Evolutionary conservation across 1,140 invertebrate genomes (phyloP), one percentile per base, ranked within the genome.

Genomic region (Lanistes nyassanus): DNA sequence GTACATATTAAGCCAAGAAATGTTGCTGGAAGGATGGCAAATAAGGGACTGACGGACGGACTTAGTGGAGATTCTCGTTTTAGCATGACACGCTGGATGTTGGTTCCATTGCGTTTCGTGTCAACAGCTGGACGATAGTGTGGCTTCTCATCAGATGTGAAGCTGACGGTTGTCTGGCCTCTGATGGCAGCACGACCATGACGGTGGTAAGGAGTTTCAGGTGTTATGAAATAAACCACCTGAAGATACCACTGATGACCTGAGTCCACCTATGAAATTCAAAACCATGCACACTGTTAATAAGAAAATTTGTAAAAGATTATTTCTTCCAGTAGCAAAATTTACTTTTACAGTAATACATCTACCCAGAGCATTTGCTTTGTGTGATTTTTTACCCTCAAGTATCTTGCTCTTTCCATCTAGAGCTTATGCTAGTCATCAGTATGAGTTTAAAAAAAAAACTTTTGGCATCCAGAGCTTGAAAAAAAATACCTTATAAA

Each of bases 191-290:
- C 56, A 29, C 60, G 78, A 42, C 53, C 58, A 3, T 68, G 62
- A 21, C 36, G 71, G 67, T 77, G 69, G 16, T 74, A 66, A 26
- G 76, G 75, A 37, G 58, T 72, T 56, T 84, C 80, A 34, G 86
- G 82, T 11, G 83, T 84, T 69, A 90, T 89, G 58, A 82, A 83
- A 78, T 89, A 90, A 0, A 89, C 73, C 0, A 89, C 88, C 81
- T 90, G 90, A 31, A 90, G 78, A 72, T 88, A 89, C 90, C 90
- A 90, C 80, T 88, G 86, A 72, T 90, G 81, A 6, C 89, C 89
- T 31, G 89, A 86, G 47, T 84, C 80, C n/a, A 86, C 83, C 87
- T 88, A 75, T 19, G 39, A 69, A 64, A 42, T 39, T 11, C 71
- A n/a, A 23, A 74, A 77, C 29, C 39, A 67, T 72, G n/a, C n/a